Percentiles rank a stretch among this genome's conserved stretches.
Evolutionary conservation across 2,113 vertebrate genomes (phyloP).

Genomic region (Burhinus oedicnemus): DNA sequence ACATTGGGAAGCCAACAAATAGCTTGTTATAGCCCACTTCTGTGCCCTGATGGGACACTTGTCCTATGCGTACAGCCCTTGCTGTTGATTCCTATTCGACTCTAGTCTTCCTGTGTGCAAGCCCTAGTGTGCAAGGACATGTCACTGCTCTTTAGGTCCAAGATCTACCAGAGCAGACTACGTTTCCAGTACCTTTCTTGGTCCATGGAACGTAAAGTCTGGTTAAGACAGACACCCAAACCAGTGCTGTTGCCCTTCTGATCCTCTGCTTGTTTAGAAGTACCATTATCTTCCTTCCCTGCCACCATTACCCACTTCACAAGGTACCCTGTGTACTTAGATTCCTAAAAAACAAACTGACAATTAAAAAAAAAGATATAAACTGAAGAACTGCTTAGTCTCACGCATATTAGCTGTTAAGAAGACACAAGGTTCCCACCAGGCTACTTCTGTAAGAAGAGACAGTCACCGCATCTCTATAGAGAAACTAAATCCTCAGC

Average conservation of each 20-base stretch:
- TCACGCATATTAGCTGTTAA: background rate
- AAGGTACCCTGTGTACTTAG: background rate
- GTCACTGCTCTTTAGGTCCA: background rate
- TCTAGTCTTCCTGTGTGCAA: background rate
- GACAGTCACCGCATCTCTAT: background rate
- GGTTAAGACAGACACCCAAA: background rate
- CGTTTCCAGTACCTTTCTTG: background rate
- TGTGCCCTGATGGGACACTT: background rate
- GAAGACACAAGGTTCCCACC: background rate
- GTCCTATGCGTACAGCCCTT: too few relatives aligned
- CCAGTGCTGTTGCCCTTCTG: background rate
- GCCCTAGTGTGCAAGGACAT: background rate
- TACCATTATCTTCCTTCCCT: background rate
- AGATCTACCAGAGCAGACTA: background rate
- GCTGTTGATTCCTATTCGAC: background rate
- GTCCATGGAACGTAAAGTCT: background rate
- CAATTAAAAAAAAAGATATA: background rate
- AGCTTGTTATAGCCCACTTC: background rate
- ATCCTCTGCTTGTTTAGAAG: background rate
- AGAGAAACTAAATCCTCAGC: background rate
- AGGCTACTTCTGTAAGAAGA: background rate
- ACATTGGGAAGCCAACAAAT: background rate
- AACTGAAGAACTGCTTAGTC: background rate
- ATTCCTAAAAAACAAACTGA: background rate
- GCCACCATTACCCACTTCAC: background rate